Conservation (phyloP, 2,888 invertebrate genomes). For the Platycheirus rosarum region DNA sequence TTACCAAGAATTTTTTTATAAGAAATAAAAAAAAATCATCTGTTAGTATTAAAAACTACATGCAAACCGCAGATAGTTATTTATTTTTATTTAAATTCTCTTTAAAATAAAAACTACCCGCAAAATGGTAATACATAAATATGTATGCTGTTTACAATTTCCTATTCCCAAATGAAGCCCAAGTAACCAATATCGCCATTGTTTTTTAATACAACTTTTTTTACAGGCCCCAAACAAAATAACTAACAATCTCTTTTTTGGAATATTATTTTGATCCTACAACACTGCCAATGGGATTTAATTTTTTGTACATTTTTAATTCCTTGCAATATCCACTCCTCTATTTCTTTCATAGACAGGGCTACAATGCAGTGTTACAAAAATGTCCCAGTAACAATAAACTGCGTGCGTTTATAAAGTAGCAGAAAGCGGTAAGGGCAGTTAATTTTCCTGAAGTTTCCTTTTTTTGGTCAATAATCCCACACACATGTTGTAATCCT, state of each 20-base stretch:
- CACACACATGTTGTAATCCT: slow-evolving; percentile 22
- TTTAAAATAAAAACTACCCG: no score
- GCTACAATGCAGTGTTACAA: neutral
- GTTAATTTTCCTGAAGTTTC: slow-evolving; percentile 26
- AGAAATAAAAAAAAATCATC: no score
- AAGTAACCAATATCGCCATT: no score
- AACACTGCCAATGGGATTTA: neutral
- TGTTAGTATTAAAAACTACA: no score
- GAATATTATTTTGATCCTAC: neutral
- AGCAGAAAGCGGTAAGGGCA: slow-evolving; percentile 9
- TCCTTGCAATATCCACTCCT: slow-evolving; percentile 1
- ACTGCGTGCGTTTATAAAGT: slow-evolving; percentile 16
- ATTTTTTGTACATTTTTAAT: neutral
- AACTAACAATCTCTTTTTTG: neutral
- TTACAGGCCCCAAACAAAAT: neutral
- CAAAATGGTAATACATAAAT: no score
- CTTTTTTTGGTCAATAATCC: slow-evolving; percentile 14
- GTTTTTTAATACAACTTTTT: no score
- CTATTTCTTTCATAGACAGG: no score
- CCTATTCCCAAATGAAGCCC: no score
- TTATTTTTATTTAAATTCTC: no score
- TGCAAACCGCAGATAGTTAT: no score
- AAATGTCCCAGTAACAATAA: slow-evolving; percentile 28
- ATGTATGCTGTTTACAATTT: no score
- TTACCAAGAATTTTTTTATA: no score